phyloP scores from a whole-genome alignment of 2,888 invertebrate species.

The Schizotus pectinicornis region DNA sequence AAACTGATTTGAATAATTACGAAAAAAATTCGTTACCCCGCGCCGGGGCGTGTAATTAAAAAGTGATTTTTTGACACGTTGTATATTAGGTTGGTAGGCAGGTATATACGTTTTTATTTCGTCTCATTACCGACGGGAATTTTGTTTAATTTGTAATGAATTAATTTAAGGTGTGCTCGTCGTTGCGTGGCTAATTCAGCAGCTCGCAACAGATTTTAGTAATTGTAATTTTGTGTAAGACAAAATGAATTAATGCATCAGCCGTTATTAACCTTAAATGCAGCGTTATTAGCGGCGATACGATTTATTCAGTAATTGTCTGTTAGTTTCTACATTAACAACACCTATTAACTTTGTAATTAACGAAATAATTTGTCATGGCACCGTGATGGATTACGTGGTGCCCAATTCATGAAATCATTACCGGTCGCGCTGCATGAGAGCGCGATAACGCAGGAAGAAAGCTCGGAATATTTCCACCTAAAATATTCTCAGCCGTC shows the following conservation, averaged over 20 bases:
- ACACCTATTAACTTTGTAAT: constrained; percentile 10
- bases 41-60: constrained; percentile 18
- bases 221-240: constrained; percentile 30
- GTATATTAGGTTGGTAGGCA: constrained; percentile 18
- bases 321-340: neutral
- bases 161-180: constrained; percentile 16
- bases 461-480: too few relatives aligned
- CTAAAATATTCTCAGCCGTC: too few relatives aligned
- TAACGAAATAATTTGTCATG: constrained; percentile 15
- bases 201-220: constrained; percentile 20
- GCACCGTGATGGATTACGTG: constrained; percentile 1
- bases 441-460: too few relatives aligned
- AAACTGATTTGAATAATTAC: constrained; percentile 18
- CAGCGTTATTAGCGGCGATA: constrained; percentile 10
- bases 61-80: constrained; percentile 20
- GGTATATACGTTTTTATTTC: neutral
- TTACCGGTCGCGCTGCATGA: too few relatives aligned
- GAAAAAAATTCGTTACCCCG: constrained; percentile 12
- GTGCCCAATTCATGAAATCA: neutral
- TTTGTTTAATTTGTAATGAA: constrained; percentile 28
- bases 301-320: constrained; percentile 23
- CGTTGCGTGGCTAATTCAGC: constrained; percentile 20
- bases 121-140: constrained; percentile 7
- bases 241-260: constrained; percentile 27
- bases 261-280: constrained; percentile 24